A percentile compares a stretch with the other conserved stretches of the same genome.
Evolutionary conservation across 2,888 invertebrate species (phyloP).

Genomic region (Xiphydria camelus): DNA sequence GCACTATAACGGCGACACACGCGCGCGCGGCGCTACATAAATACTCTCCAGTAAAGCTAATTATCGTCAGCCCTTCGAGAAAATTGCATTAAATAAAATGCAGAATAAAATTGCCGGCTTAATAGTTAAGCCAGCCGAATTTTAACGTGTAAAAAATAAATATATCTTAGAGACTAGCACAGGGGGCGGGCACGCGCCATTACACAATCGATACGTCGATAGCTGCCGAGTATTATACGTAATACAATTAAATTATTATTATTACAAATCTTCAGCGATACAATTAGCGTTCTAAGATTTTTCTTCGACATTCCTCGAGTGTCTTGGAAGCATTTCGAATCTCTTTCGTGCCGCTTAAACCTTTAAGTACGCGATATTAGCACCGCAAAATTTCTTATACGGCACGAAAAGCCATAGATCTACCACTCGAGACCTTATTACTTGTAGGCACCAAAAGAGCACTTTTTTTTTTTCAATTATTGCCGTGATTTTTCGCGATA

Average conservation of each 20-base stretch:
- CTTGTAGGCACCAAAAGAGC: no score
- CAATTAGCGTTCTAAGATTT: slow-evolving; percentile 30
- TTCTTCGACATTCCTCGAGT: slow-evolving; percentile 25
- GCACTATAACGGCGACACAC: no score
- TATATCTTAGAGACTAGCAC: slow-evolving; percentile 57
- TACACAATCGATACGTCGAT: slow-evolving; percentile 42
- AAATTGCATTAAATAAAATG: slow-evolving; percentile 16
- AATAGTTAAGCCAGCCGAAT: slow-evolving; percentile 39
- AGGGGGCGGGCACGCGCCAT: slow-evolving; percentile 44
- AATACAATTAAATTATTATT: slow-evolving; percentile 26
- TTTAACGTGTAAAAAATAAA: slow-evolving; percentile 50
- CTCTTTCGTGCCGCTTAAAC: slow-evolving; percentile 27
- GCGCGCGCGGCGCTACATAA: no score
- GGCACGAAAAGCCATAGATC: slow-evolving; percentile 25
- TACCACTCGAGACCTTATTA: no score
- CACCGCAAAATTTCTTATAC: slow-evolving; percentile 49
- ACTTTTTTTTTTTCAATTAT: no score
- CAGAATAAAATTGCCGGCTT: slow-evolving; percentile 27
- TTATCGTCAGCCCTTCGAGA: no score
- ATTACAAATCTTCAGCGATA: slow-evolving; percentile 43
- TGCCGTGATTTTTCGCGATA: no score
- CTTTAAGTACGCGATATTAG: slow-evolving; percentile 51
- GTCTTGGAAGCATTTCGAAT: slow-evolving; percentile 49
- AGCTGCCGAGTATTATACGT: slow-evolving; percentile 49
- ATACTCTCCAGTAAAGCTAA: no score